Evolutionary conservation across 2,888 invertebrate genomes (phyloP).

Genomic region (Sialis lutaria): DNA sequence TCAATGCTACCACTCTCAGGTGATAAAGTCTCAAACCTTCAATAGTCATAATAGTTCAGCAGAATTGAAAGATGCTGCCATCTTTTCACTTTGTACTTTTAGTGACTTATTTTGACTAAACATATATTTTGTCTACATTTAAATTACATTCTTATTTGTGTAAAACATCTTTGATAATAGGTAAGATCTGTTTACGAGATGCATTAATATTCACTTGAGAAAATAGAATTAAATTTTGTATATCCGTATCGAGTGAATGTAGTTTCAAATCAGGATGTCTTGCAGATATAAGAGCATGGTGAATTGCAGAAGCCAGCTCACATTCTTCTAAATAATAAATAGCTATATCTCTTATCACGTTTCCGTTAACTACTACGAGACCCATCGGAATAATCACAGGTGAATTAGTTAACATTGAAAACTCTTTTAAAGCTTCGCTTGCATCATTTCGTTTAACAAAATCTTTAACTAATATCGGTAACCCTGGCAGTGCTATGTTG

Average conservation of each 20-base stretch:
- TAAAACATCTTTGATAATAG: constrained; percentile 29
- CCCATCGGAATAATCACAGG: constrained; percentile 40
- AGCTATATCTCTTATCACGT: constrained; percentile 39
- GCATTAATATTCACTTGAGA: constrained; percentile 38
- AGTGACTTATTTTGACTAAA: no score
- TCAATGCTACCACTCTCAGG: no score
- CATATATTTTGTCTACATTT: no score
- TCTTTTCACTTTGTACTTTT: no score
- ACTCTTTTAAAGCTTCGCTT: constrained; percentile 28
- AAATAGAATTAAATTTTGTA: constrained; percentile 30
- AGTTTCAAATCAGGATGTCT: constrained; percentile 22
- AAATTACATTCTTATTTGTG: no score
- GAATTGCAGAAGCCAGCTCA: neutral
- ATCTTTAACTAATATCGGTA: constrained; percentile 45
- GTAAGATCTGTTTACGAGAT: constrained; percentile 52
- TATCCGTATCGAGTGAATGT: constrained; percentile 19
- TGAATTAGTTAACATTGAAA: constrained; percentile 27
- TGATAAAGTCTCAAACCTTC: no score
- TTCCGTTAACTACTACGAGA: constrained; percentile 30
- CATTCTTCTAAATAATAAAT: constrained; percentile 22
- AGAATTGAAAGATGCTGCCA: no score
- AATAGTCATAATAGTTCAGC: no score
- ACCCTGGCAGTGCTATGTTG: constrained; percentile 29
- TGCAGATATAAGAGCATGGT: neutral
- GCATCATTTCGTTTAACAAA: constrained; percentile 32